Percentiles rank a stretch among this genome's conserved stretches.
phyloP scores from a whole-genome alignment of 2,113 vertebrate species.

The Rhea pennata region DNA sequence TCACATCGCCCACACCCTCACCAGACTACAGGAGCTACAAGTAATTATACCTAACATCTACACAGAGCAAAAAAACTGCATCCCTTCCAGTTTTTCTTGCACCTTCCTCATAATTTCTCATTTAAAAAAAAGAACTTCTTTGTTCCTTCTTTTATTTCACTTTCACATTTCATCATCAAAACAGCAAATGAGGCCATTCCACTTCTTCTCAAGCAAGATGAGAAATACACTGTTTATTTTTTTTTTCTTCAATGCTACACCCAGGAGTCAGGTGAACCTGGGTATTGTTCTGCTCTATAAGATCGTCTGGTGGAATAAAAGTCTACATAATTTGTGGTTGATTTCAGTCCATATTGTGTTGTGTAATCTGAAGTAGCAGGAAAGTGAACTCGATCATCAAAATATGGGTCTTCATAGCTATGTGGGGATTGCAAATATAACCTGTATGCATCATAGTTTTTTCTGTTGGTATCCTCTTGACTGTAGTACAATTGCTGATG shows the following conservation, averaged over 20 bases:
- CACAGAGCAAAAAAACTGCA: constrained; percentile 75
- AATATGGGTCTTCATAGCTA: constrained; percentile 91
- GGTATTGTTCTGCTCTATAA: constrained; percentile 94
- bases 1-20: constrained; percentile 89
- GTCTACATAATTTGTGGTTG: constrained; percentile 95
- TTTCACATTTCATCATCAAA: constrained; percentile 80
- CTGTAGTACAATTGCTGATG: constrained; percentile 90
- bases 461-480: constrained; percentile 85
- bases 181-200: constrained; percentile 60
- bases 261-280: constrained; percentile 97
- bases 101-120: constrained; percentile 74
- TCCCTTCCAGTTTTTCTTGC: constrained; percentile 64
- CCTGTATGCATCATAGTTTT: constrained; percentile 93
- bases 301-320: constrained; percentile 95
- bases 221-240: constrained; percentile 69
- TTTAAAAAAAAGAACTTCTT: constrained; percentile 63
- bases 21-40: constrained; percentile 86
- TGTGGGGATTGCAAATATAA: constrained; percentile 93
- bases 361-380: constrained; percentile 87
- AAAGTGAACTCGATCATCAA: constrained; percentile 91
- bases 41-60: constrained; percentile 87
- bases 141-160: constrained; percentile 87
- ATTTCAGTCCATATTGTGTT: constrained; percentile 90
- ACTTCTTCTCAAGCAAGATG: constrained; percentile 67
- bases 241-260: constrained; percentile 80